These are phyloP conservation scores for Gymnogyps californianus DNA, from an alignment of 2,113 vertebrate species.

Conservation along the genomic window DNA sequence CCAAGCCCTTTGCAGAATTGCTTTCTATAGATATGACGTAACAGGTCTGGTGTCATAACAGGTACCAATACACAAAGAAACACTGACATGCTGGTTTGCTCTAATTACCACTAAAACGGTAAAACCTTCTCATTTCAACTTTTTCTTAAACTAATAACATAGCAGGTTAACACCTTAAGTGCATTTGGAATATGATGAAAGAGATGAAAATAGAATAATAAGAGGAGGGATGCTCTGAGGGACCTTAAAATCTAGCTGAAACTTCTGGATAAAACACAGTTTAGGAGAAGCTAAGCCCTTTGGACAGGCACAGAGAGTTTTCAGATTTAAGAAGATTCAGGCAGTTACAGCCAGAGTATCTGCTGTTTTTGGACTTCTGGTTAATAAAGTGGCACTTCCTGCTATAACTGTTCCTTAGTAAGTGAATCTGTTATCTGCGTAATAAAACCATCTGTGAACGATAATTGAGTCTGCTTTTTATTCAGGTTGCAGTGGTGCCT, in stretches of 20 bases:
- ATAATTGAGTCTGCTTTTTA: background rate
- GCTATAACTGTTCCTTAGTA: background rate
- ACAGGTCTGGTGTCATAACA: background rate
- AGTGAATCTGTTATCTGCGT: background rate
- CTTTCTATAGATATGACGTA: background rate
- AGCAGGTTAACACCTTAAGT: background rate
- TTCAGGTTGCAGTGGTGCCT: background rate
- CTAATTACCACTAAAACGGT: background rate
- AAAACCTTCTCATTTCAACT: background rate
- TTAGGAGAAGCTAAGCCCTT: background rate
- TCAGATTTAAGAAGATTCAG: background rate
- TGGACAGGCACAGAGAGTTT: background rate
- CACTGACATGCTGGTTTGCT: background rate
- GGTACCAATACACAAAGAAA: background rate
- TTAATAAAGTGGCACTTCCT: background rate
- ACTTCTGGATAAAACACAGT: background rate
- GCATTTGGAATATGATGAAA: background rate
- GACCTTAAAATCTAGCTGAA: background rate
- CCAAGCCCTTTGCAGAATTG: background rate
- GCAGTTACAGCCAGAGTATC: background rate
- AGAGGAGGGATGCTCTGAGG: background rate
- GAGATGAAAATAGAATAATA: background rate
- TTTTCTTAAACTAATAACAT: background rate
- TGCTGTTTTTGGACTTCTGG: background rate
- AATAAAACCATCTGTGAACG: background rate